Evolutionary conservation across 2,888 invertebrate species (phyloP), one percentile per base, ranked within the genome.

Genomic region (Papilio protenor): DNA sequence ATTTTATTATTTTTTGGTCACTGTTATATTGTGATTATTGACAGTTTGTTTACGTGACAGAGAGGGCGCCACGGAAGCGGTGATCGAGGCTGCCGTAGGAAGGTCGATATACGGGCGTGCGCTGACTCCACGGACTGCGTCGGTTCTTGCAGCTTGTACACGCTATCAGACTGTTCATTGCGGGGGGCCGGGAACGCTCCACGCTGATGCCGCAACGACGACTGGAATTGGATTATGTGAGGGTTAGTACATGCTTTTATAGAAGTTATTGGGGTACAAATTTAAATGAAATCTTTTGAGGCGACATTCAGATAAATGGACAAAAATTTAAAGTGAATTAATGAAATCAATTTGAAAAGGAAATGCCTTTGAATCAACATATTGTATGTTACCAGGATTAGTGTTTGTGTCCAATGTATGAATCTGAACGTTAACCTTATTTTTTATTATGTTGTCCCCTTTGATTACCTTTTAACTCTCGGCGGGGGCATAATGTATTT

Each of bases 131-230:
- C 0, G 94, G 94, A 73, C 91, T 91, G n/a, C 92, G 87, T 0
- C 94, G 95, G 89, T 96, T 97, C 88, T 97, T 97, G 93, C 96
- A 97, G 90, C 97, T 97, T 89, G 96, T 97, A 92, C 97, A 97
- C 0, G 96, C 96, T 79, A 97, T 96, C 79, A 97, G 92, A 78
- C 97, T 97, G 92, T 96, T 96, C 96, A 97, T 96, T 73, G 95
- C 97, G n/a, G 96, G 96, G 0, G 96, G 96, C 57, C 96, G 93
- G 61, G 96, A 95, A 80, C 95, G 95, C 85, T 97, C 97, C 82
- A 96, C 96, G 76, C 96, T 96, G 83, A 96, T 96, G 78, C 94
- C 93, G 80, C 88, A 93, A 21, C 89, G 91, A 77, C 87, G 90
- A 80, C 94, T 94, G 87, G 0, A 81, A 84, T 59, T n/a, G 1